phyloP scores from a whole-genome alignment of 2,888 invertebrate species.

The Lepidocyrtinus sp. region DNA sequence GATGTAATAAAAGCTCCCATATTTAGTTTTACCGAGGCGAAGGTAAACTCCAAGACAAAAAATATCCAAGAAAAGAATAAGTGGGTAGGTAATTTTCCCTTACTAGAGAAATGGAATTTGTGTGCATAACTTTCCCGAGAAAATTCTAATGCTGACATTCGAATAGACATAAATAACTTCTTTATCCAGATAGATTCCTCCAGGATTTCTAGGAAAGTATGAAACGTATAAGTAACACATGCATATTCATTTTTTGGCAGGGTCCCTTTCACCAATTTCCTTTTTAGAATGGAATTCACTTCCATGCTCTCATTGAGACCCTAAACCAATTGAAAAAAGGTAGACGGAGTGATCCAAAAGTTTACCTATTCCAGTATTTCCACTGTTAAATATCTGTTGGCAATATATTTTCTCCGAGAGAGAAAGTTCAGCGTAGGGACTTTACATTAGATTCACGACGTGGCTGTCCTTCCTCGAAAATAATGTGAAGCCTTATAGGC shows the following conservation, averaged over 20 bases:
- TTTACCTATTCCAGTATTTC: background rate
- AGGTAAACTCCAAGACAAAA: no score
- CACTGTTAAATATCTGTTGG: background rate
- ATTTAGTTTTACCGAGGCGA: conserved; percentile 8
- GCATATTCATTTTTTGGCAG: background rate
- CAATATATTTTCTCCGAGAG: background rate
- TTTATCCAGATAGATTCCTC: no score
- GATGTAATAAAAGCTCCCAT: background rate
- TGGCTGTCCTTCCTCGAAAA: background rate
- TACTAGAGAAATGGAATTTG: background rate
- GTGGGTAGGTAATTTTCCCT: no score
- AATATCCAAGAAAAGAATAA: no score
- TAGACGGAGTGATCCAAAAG: background rate
- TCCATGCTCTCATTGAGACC: background rate
- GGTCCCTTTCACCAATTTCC: background rate
- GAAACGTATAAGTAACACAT: no score
- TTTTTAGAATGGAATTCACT: background rate
- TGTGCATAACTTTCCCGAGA: background rate
- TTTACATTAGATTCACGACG: no score
- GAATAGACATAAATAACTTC: no score
- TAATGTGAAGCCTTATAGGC: background rate
- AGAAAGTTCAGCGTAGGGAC: no score
- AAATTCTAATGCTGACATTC: background rate
- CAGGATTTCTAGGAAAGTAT: no score
- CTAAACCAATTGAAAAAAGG: background rate